Conservation (phyloP, 1,140 invertebrate genomes). For the Drosophila sproati region DNA sequence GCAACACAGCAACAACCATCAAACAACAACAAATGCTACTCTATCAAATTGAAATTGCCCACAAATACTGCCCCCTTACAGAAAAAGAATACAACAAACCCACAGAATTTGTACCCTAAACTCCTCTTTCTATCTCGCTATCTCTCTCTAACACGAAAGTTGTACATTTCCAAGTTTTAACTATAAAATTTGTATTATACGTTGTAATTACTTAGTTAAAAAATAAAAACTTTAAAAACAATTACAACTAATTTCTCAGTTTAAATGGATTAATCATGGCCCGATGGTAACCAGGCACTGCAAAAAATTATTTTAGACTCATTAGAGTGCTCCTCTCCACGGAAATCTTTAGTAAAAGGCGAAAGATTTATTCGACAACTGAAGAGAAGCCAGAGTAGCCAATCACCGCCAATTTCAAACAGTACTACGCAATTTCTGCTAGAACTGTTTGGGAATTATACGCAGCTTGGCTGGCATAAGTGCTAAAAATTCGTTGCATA, state of each 20-base stretch:
- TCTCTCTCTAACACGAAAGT: conserved; percentile 44
- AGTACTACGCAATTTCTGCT: conserved; percentile 1
- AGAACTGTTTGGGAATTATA: conserved; percentile 57
- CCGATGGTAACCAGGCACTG: conserved; percentile 70
- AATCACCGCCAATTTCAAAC: conserved; percentile 1
- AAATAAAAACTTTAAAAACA: conserved; percentile 61
- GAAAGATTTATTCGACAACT: conserved; percentile 85
- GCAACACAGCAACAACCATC: conserved; percentile 29
- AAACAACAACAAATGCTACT: conserved; percentile 2
- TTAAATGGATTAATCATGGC: conserved; percentile 58
- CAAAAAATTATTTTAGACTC: conserved; percentile 84
- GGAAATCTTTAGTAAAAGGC: conserved; percentile 86
- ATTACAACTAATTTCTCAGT: background rate
- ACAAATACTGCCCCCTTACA: background rate
- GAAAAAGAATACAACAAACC: conserved; percentile 7
- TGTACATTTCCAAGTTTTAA: conserved; percentile 69
- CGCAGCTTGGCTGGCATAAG: too few relatives aligned
- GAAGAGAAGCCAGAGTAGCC: conserved; percentile 51
- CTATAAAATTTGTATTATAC: conserved; percentile 79
- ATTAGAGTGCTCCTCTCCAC: conserved; percentile 63
- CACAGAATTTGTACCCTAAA: background rate
- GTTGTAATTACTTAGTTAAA: conserved; percentile 80
- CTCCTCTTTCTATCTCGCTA: too few relatives aligned
- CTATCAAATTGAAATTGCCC: conserved; percentile 17
- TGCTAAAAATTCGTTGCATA: conserved; percentile 18